Percentiles rank a stretch among this genome's conserved stretches.
Evolutionary conservation across 2,888 invertebrate genomes (phyloP).

Genomic region (Escarpia spicata): DNA sequence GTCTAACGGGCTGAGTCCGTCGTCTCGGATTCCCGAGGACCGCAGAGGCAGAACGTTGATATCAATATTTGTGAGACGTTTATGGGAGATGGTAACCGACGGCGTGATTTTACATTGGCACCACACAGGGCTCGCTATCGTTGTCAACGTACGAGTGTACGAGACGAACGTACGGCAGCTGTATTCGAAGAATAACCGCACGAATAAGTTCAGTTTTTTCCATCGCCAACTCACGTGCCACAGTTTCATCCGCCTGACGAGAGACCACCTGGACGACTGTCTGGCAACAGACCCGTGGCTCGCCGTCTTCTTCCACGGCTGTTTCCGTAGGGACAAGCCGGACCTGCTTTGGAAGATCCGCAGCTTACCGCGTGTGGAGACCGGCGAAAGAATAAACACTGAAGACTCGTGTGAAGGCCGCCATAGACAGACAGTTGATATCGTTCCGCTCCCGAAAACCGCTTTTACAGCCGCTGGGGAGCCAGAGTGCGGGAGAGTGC

Average conservation of each 20-base stretch:
- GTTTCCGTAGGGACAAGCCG: slow-evolving; percentile 5
- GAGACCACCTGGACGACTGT: background rate
- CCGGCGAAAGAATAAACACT: background rate
- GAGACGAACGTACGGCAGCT: background rate
- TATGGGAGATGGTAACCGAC: background rate
- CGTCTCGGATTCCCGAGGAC: background rate
- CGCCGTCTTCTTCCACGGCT: background rate
- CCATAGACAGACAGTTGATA: no score
- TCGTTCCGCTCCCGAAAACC: no score
- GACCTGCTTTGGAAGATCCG: background rate
- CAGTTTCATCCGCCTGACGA: background rate
- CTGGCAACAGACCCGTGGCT: background rate
- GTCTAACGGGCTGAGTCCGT: background rate
- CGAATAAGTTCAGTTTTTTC: background rate
- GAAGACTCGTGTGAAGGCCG: background rate
- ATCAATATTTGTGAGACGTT: background rate
- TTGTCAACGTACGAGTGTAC: background rate
- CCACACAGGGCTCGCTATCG: slow-evolving; percentile 12
- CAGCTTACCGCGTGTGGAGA: background rate
- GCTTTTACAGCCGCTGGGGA: no score
- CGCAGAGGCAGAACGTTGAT: background rate
- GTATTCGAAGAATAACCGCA: background rate
- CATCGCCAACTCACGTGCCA: background rate
- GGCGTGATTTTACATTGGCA: background rate
- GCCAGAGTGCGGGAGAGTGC: background rate